Conservation (phyloP, 2,797 vertebrate genomes). For the Stomatorhinus walkeri region DNA sequence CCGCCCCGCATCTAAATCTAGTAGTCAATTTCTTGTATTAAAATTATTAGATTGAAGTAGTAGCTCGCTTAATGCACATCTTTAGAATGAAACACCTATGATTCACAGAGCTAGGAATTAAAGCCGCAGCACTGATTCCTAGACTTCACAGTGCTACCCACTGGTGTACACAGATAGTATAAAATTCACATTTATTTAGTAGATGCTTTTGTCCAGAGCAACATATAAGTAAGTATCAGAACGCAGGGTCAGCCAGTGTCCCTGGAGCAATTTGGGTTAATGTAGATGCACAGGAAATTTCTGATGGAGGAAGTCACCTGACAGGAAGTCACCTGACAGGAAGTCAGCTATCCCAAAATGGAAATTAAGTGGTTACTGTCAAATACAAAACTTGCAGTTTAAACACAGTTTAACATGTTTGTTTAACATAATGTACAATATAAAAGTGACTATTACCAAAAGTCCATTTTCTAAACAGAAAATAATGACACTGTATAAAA, state of each 20-base stretch:
- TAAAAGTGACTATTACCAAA: background rate
- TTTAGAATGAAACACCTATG: background rate
- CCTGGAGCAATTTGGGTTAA: background rate
- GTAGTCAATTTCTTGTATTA: background rate
- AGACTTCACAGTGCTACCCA: background rate
- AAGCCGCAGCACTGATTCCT: background rate
- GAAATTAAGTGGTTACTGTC: background rate
- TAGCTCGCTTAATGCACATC: background rate
- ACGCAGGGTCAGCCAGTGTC: background rate
- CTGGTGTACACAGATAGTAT: background rate
- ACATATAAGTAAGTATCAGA: background rate
- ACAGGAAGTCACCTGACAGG: constrained; percentile 5
- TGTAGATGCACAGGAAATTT: background rate
- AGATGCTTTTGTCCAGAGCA: background rate
- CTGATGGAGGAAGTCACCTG: background rate
- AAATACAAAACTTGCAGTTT: background rate
- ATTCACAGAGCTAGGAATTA: background rate
- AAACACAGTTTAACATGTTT: background rate
- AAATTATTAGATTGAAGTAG: background rate
- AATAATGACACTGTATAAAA: background rate
- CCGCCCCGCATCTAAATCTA: background rate
- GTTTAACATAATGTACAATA: background rate
- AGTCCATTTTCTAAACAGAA: background rate
- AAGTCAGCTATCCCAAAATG: background rate
- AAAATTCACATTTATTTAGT: background rate